Evolutionary conservation across 1,140 invertebrate species (phyloP).

Genomic region (Neodiprion virginianus): DNA sequence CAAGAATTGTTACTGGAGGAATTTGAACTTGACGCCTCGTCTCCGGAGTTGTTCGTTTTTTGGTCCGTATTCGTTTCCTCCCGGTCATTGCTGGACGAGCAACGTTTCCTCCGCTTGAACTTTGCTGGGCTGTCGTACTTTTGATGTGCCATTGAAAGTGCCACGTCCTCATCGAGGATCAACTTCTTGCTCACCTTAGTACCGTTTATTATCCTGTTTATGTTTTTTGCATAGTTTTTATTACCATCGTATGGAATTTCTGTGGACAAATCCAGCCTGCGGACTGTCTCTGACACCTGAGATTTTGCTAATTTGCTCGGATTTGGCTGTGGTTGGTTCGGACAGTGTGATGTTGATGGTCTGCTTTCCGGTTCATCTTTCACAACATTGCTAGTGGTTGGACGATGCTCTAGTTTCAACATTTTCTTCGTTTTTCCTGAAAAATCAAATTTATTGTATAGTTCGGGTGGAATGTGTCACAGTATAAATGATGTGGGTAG

Average conservation of each 20-base stretch:
- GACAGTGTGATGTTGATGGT: constrained; percentile 34
- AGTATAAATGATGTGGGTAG: neutral
- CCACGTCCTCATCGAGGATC: constrained; percentile 30
- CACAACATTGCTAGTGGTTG: neutral
- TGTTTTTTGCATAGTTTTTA: constrained; percentile 52
- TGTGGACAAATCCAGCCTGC: constrained; percentile 34
- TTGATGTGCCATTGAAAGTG: neutral
- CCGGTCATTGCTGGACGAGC: neutral
- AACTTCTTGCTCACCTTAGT: constrained; percentile 44
- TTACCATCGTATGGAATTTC: constrained; percentile 49
- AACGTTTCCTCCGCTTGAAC: neutral
- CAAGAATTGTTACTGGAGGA: neutral
- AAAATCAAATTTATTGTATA: constrained; percentile 13
- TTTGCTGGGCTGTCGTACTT: neutral
- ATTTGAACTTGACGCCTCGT: neutral
- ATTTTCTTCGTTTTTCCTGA: constrained; percentile 43
- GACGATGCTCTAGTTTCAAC: constrained; percentile 28
- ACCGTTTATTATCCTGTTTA: constrained; percentile 47
- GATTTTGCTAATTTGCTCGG: constrained; percentile 24
- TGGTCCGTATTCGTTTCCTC: neutral
- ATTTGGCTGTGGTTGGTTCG: constrained; percentile 19
- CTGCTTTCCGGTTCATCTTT: constrained; percentile 22
- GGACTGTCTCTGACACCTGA: constrained; percentile 30
- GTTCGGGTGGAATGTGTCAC: neutral
- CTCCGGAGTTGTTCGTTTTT: neutral